Base-by-base conservation (phyloP, 1,140 invertebrate genomes). In the Cyphomyrmex costatus region DNA sequence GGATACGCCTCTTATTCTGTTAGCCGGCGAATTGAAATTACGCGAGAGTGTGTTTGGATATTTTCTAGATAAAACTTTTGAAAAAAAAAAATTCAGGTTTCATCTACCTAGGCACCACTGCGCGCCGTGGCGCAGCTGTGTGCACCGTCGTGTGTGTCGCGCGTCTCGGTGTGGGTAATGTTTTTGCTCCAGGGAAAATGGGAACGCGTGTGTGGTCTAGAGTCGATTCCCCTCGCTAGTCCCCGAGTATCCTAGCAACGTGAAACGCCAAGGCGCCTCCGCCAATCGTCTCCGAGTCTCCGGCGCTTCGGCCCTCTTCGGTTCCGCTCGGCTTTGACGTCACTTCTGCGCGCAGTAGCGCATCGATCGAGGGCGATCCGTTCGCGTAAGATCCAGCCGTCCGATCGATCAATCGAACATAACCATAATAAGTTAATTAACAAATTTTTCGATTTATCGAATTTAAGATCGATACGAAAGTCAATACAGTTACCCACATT, bases 101-200 rank as follows among this genome's bases (percentile, higher is more conserved):
- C 21, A n/a, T 21, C n/a, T 46, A 19, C 16, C 53, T 58, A 83
- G 68, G 24, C 68, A 73, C 21, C 78, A 70, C 66, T 71, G 66
- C 24, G 53, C 53, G 58, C 16, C 61, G 46, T 24, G 27, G 30
- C 85, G 65, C 60, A 66, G 58, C 30, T 85, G 76, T 68, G 46
- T 58, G 63, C n/a, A 27, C 3, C 73, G n/a, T 74, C 33, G 86
- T 90, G 90, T 60, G 73, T 24, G 79, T 51, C 79, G 89, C 91
- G 88, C 79, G 90, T 88, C 63, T 78, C 86, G 77, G 60, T 92
- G 91, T 93, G 88, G 91, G 92, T 94, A 93, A 93, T 94, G 93
- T 94, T 94, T 94, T 94, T 94, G 94, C 93, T 94, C 90, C 92
- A 93, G 93, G 94, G 94, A 93, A 94, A 94, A 94, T 94, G 93